phyloP scores from a whole-genome alignment of 2,113 vertebrate genomes.

The Alaudala cheleensis region DNA sequence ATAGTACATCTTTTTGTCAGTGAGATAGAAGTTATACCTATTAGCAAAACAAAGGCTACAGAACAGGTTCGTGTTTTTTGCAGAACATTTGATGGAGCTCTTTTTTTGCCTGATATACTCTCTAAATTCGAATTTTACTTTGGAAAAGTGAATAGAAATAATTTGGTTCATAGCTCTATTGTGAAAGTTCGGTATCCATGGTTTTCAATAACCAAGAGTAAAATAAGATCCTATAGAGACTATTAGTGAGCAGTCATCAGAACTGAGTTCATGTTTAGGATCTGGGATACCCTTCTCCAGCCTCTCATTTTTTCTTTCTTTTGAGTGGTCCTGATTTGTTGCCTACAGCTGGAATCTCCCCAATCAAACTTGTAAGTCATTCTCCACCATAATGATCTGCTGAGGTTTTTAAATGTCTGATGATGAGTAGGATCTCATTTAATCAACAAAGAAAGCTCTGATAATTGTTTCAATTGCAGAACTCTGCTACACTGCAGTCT shows the following conservation, averaged over 20 bases:
- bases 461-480: conserved; percentile 63
- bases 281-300: background rate
- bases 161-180: background rate
- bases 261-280: background rate
- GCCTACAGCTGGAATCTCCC: conserved; percentile 36
- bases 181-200: background rate
- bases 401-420: conserved; percentile 22
- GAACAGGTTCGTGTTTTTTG: background rate
- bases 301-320: background rate
- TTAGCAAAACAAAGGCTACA: background rate
- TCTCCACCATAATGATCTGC: conserved; percentile 9
- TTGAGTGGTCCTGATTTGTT: background rate
- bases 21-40: background rate
- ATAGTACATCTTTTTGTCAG: background rate
- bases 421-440: conserved; percentile 29
- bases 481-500: conserved; percentile 17
- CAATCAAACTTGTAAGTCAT: conserved; percentile 66
- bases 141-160: background rate
- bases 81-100: background rate
- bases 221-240: background rate
- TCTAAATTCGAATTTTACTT: background rate
- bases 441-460: conserved; percentile 46
- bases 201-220: background rate
- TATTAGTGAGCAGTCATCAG: background rate
- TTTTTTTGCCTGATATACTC: background rate